Conservation (phyloP, 1,140 invertebrate species). For the Listronotus bonariensis region DNA sequence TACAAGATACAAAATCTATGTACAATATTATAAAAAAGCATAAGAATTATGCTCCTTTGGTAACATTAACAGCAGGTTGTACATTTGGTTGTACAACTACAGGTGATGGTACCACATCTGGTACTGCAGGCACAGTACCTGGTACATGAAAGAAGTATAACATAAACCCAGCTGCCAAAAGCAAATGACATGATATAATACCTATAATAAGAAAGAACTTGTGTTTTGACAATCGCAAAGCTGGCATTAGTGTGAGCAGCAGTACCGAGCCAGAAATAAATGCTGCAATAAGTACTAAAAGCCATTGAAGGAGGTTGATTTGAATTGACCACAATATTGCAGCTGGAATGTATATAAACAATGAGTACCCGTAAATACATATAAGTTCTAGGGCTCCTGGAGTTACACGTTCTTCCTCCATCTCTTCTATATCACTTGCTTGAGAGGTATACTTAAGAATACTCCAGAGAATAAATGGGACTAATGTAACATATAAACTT, state of each 20-base stretch:
- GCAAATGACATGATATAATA: conserved; percentile 75
- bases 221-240: conserved; percentile 70
- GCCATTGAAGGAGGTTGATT: conserved; percentile 84
- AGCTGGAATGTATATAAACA: conserved; percentile 92
- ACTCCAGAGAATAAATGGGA: conserved; percentile 83
- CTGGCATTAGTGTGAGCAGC: conserved; percentile 78
- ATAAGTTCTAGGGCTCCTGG: conserved; percentile 81
- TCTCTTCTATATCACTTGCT: conserved; percentile 60
- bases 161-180: conserved; percentile 85
- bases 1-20: too few species aligned
- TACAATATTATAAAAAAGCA: too few species aligned
- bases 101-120: not conserved
- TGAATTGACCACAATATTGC: conserved; percentile 92
- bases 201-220: conserved; percentile 69
- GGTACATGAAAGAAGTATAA: conserved; percentile 70
- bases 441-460: conserved; percentile 79
- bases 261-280: conserved; percentile 85
- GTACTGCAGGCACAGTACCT: conserved; percentile 22
- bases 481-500: conserved; percentile 84
- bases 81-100: too few species aligned
- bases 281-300: conserved; percentile 78
- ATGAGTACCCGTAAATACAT: conserved; percentile 94
- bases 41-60: too few species aligned
- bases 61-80: too few species aligned
- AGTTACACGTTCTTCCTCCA: conserved; percentile 61